Conservation (phyloP, 2,888 invertebrate genomes). For the Drosophila rubida region DNA sequence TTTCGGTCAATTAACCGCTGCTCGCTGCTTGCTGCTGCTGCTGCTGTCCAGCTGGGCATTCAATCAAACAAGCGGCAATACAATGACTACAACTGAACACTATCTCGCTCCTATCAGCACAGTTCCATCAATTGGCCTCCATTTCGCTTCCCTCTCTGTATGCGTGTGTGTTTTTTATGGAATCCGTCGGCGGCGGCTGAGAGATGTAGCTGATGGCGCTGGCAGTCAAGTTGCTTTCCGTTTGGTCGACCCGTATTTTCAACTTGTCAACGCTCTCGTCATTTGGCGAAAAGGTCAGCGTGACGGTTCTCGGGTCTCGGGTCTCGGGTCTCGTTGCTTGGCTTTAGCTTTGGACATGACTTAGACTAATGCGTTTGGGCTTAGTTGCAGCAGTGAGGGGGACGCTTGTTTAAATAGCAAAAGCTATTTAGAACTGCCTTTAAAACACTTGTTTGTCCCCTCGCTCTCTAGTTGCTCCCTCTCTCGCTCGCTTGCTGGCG, state of each 20-base stretch:
- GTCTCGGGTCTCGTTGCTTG: constrained; percentile 6
- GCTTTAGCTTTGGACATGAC: constrained; percentile 18
- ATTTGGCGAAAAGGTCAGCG: constrained; percentile 31
- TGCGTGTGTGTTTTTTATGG: constrained; percentile 27
- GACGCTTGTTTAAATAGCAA: constrained; percentile 21
- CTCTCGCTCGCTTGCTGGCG: neutral
- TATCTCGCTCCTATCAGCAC: constrained; percentile 17
- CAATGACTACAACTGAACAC: constrained; percentile 49
- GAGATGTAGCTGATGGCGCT: constrained; percentile 1
- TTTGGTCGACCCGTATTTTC: neutral
- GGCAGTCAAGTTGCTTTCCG: constrained; percentile 17
- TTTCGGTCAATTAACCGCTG: constrained; percentile 43
- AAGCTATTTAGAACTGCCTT: constrained; percentile 32
- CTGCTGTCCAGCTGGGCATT: constrained; percentile 41
- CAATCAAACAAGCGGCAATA: constrained; percentile 36
- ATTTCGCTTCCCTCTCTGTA: constrained; percentile 15
- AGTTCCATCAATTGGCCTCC: constrained; percentile 37
- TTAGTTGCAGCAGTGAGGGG: constrained; percentile 10
- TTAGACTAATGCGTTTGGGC: constrained; percentile 20
- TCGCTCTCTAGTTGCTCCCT: neutral
- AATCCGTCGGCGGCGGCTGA: constrained; percentile 29
- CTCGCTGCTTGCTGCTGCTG: neutral
- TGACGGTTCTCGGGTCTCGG: constrained; percentile 2
- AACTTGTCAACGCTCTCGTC: constrained; percentile 30
- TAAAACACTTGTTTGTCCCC: constrained; percentile 48